Base-by-base conservation (phyloP, 2,113 vertebrate genomes). In the Taxidea taxus region DNA sequence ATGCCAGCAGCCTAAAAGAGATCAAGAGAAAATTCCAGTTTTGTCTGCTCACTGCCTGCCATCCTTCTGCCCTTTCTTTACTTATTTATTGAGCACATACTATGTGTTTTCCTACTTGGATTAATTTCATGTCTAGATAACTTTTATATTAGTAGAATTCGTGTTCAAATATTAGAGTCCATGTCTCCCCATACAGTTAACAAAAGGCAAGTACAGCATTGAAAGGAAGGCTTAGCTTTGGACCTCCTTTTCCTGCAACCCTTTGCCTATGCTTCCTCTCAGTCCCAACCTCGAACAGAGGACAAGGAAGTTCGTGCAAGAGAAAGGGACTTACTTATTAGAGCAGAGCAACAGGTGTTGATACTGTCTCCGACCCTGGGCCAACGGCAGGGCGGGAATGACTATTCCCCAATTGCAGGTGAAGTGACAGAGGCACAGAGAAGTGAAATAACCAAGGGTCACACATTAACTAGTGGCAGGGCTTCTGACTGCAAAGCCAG, bases 131-230 rank as follows among this genome's bases (percentile, higher is more conserved):
- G 42, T 74, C 60, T 64, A 16, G 29, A 68, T 39, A 62, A 37
- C 25, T 87, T 75, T 62, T 68, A 20, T 31, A 18, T 90, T 31
- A 74, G 51, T 66, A 74, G 70, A 81, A 44, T 74, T 94, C 8
- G 2, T n/a, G 42, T 64, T 83, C 72, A 81, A 70, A 72, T 51
- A 51, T 47, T 49, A 25, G 75, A 60, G 27, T 49, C 54, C 11
- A 0, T 54, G 49, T 51, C 44, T 72, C 68, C 54, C 64, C 20
- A 21, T 13, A 13, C 31, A 54, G 70, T 64, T 68, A 44, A 44
- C 51, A 66, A 47, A 80, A 94, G 85, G 95, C 66, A 92, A 54
- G 51, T 77, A 42, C 31, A 68, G 29, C 56, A 72, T 87, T 84
- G 15, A 60, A 51, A 78, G 87, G n/a, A 89, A 84, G 60, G 37